Evolutionary conservation across 2,888 invertebrate genomes (phyloP), one percentile per base, ranked within the genome.

Genomic region (Blastobasis lacticolella): DNA sequence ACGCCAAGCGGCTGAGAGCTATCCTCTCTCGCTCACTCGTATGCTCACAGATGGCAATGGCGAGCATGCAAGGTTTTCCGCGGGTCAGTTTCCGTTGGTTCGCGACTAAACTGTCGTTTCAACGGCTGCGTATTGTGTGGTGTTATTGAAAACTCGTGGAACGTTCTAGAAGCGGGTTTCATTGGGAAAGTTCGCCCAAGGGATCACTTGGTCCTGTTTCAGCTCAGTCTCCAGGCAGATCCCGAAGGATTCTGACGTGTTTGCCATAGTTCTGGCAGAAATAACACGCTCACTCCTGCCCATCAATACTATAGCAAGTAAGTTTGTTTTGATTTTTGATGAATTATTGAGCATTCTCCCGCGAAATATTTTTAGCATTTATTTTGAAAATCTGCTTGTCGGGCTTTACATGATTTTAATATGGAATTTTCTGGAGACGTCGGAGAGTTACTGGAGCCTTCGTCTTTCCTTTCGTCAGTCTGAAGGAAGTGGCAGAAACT

Each of bases 51-150:
- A 44, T 49, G 48, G 43, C 48, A 48, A 23, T 50, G 8, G 37
- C 37, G 44, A 41, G 49, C 40, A 49, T 7, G 37, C 40, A 44
- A 45, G 40, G 37, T 45, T 43, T 47, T 45, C 48, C 47, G 44
- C 37, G 53, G 64, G 51, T 63, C 64, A 48, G 37, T n/a, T 40
- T 49, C n/a, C 5, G 42, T 23, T 60, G 55, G 60, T 50, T 23
- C 23, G 23, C 1, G 23, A 23, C 23, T 23, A 23, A 23, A 23
- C 52, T 50, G 10, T 54, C 42, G 57, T 57, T 68, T 65, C 51
- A 60, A 57, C 60, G 70, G 69, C 49, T 73, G 63, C 69, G 54
- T 63, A 63, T 72, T 71, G 67, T 70, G 53, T 57, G 57, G 54
- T 62, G 61, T 61, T 52, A 58, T 57, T 57, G 49, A 54, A 49